These are phyloP conservation scores for Zele albiditarsus DNA, from an alignment of 2,888 invertebrate species.

Conservation along the genomic window DNA sequence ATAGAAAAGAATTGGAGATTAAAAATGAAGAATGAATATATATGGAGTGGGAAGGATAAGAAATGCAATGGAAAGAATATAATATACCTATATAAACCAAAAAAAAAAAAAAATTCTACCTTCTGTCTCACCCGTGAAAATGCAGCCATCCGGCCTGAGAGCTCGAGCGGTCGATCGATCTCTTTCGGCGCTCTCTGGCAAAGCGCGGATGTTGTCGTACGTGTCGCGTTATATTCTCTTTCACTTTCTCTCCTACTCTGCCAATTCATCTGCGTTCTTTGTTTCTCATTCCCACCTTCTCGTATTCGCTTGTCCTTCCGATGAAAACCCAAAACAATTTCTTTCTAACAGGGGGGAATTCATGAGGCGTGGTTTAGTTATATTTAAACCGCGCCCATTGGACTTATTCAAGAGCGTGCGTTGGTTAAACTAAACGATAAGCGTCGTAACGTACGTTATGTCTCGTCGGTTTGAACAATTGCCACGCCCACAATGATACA, in stretches of 20 bases:
- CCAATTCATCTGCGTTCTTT: background rate
- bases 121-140: slow-evolving; percentile 31
- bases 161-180: slow-evolving; percentile 55
- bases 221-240: slow-evolving; percentile 39
- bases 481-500: slow-evolving; percentile 59
- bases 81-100: background rate
- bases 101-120: slow-evolving; percentile 10
- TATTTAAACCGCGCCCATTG: slow-evolving; percentile 33
- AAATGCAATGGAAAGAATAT: background rate
- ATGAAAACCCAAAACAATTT: slow-evolving; percentile 44
- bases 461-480: slow-evolving; percentile 59
- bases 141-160: slow-evolving; percentile 29
- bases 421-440: slow-evolving; percentile 53
- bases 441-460: slow-evolving; percentile 22
- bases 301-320: slow-evolving; percentile 30
- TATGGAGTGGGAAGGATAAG: slow-evolving; percentile 5
- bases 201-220: slow-evolving; percentile 52
- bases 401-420: slow-evolving; percentile 50
- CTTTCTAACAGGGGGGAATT: slow-evolving; percentile 8
- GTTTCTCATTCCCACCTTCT: slow-evolving; percentile 34
- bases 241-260: slow-evolving; percentile 3
- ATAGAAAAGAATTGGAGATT: background rate
- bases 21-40: background rate
- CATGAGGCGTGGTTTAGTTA: slow-evolving; percentile 32
- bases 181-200: slow-evolving; percentile 54